Conservation (phyloP, 2,888 invertebrate species). For the Amorpha juglandis region DNA sequence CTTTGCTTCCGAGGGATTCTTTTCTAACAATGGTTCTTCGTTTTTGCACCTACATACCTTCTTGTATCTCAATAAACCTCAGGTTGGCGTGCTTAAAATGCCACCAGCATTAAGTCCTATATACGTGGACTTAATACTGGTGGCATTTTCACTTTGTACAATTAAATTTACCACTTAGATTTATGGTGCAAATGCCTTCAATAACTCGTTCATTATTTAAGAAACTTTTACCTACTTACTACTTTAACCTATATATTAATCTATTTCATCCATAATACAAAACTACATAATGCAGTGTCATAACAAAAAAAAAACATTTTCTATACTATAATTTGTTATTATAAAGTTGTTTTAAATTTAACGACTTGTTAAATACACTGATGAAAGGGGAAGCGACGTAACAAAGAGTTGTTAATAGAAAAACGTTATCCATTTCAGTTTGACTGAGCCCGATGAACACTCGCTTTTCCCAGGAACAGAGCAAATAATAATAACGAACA, state of each 20-base stretch:
- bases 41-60: no score
- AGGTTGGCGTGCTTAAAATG: no score
- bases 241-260: background rate
- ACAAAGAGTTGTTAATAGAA: constrained; percentile 43
- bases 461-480: constrained; percentile 51
- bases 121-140: no score
- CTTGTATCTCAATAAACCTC: no score
- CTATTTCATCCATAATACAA: background rate
- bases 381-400: constrained; percentile 31
- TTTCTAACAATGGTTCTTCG: no score
- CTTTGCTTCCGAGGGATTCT: no score
- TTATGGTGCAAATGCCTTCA: no score
- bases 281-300: background rate
- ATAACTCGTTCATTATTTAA: no score
- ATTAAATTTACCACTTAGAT: no score
- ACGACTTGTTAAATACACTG: constrained; percentile 27
- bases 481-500: constrained; percentile 57
- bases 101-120: no score
- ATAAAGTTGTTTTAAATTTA: constrained; percentile 17
- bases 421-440: constrained; percentile 42
- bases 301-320: background rate
- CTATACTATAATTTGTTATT: background rate
- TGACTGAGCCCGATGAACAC: constrained; percentile 39
- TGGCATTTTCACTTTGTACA: no score
- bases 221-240: no score